Base-by-base conservation (phyloP, 1,140 invertebrate genomes). In the Bombyx mori region DNA sequence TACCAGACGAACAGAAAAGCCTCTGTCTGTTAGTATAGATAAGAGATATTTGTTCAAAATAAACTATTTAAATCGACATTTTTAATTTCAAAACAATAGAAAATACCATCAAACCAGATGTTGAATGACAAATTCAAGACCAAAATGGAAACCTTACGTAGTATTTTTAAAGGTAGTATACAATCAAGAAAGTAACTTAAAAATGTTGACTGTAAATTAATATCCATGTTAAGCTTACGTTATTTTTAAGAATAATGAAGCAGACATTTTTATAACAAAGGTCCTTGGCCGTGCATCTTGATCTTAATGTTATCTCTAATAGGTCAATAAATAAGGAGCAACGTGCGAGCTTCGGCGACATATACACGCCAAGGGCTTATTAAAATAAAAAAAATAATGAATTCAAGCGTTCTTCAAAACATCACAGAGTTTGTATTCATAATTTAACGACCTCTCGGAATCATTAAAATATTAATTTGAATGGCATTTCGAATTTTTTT, bases 301-400 rank as follows among this genome's bases (percentile, higher is more conserved):
- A 87, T 87, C 84, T 85, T 82, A 82, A 85, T 87, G 84, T 87
- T 85, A 87, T 87, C 82, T 87, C 81, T 87, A 87, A 87, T 87
- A 87, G 82, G 82, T 82, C 82, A 87, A 87, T 87, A 87, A 87
- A 87, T 87, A 87, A 84, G 65, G 66, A 75, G 70, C 75, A 79
- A 85, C 83, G 83, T 82, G 83, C 80, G 82, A 86, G 83, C 82
- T 83, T 82, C 82, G 80, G 75, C 82, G 79, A 87, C 82, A 82
- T 61, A 78, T 78, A 80, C 80, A 79, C 63, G 77, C 68, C 73
- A 69, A 73, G 69, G 69, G 64, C 72, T 80, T 77, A 83, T 79
- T 78, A 79, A 81, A 79, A 83, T 71, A 79, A 82, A 80, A 72
- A 72, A 35, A 35, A 70, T 58, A 71, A 82, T 68, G 66, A 79